phyloP scores from a whole-genome alignment of 2,113 vertebrate species.

The Takifugu flavidus region DNA sequence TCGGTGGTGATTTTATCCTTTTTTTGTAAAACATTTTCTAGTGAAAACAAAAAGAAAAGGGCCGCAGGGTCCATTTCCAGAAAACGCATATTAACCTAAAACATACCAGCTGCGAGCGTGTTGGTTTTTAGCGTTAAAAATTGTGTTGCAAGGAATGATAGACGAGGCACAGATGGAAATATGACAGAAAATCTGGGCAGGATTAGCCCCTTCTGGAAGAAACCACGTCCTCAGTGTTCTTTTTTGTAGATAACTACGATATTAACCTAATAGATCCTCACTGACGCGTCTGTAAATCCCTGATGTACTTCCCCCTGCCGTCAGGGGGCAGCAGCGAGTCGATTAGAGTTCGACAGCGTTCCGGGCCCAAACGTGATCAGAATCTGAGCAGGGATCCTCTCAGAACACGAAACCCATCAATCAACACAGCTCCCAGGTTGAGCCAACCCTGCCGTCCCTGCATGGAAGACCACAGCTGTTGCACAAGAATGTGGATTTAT shows the following conservation, averaged over 20 bases:
- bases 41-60: constrained; percentile 14
- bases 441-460: constrained; percentile 38
- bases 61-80: constrained; percentile 46
- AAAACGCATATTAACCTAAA: neutral
- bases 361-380: neutral
- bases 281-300: neutral
- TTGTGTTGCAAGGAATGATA: no score
- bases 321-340: no score
- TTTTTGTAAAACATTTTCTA: constrained; percentile 46
- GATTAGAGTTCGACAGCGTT: neutral
- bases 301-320: no score
- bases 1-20: constrained; percentile 3
- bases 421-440: constrained; percentile 51
- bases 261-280: neutral
- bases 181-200: neutral
- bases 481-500: constrained; percentile 13
- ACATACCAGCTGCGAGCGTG: constrained; percentile 32
- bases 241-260: neutral
- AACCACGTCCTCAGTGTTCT: neutral
- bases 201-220: neutral
- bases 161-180: neutral
- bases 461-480: constrained; percentile 30
- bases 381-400: no score
- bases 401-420: neutral
- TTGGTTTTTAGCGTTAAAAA: neutral